Conservation (phyloP, 1,140 invertebrate genomes). For the Diploscapter pachys region DNA sequence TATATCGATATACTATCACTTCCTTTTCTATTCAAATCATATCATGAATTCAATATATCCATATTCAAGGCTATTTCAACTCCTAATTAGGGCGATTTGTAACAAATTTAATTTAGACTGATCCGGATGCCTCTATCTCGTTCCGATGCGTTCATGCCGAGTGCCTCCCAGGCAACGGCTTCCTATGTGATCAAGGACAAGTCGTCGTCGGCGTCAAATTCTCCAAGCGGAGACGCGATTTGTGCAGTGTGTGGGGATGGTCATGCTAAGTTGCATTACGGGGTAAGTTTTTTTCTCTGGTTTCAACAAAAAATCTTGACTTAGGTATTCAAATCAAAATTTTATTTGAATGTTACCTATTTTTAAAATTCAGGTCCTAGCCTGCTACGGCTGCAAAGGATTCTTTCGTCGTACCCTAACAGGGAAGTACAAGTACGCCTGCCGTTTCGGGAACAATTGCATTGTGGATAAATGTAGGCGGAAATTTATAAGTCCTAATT, state of each 20-base stretch:
- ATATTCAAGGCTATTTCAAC: too few species aligned
- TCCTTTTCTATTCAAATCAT: too few species aligned
- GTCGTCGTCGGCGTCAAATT: background rate
- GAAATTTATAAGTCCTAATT: slow-evolving; percentile 12
- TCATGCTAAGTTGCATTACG: slow-evolving; percentile 56
- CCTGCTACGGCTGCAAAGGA: slow-evolving; percentile 54
- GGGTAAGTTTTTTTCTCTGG: background rate
- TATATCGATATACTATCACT: too few species aligned
- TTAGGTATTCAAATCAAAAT: slow-evolving; percentile 6
- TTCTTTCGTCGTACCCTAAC: slow-evolving; percentile 56
- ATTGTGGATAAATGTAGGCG: slow-evolving; percentile 57
- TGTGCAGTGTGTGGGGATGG: slow-evolving; percentile 57
- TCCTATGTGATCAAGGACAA: too few species aligned
- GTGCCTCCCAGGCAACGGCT: too few species aligned
- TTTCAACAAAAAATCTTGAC: slow-evolving; percentile 22
- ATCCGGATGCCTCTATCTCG: too few species aligned
- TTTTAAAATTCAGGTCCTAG: slow-evolving; percentile 38
- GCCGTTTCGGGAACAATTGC: slow-evolving; percentile 57
- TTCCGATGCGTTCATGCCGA: too few species aligned
- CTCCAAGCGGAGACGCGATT: slow-evolving; percentile 40
- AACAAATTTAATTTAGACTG: too few species aligned
- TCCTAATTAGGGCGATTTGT: too few species aligned
- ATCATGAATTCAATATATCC: too few species aligned
- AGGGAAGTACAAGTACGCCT: slow-evolving; percentile 57
- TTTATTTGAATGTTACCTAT: background rate